Percentiles rank a stretch among this genome's conserved stretches.
phyloP scores from a whole-genome alignment of 1,140 invertebrate species.

The Cardiocondyla obscurior region DNA sequence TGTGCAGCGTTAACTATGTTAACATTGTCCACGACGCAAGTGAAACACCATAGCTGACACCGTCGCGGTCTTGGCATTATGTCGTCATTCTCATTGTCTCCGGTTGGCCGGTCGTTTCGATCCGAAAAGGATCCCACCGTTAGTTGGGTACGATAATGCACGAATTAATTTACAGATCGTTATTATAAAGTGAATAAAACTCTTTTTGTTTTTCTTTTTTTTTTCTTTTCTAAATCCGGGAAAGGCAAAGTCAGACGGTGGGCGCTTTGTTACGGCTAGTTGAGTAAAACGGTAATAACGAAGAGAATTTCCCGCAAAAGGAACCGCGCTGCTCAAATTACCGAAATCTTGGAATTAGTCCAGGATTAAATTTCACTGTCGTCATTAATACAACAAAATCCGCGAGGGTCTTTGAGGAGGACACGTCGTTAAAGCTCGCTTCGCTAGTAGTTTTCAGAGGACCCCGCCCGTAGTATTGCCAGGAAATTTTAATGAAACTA shows the following conservation, averaged over 20 bases:
- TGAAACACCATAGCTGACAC: not conserved
- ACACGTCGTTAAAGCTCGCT: conserved; percentile 1
- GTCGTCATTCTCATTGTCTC: conserved; percentile 8
- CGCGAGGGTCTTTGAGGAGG: conserved; percentile 24
- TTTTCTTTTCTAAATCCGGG: no score
- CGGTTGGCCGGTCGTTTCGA: not conserved
- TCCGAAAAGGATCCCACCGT: not conserved
- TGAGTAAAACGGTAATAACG: no score
- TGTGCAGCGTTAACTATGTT: conserved; percentile 13
- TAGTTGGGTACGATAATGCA: conserved; percentile 21
- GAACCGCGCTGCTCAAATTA: no score
- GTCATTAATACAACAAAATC: conserved; percentile 28
- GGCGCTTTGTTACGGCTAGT: no score
- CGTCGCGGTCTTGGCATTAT: conserved; percentile 4
- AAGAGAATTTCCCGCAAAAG: no score
- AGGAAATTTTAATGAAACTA: conserved; percentile 50
- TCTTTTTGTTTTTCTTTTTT: no score
- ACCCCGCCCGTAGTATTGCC: not conserved
- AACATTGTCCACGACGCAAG: not conserved
- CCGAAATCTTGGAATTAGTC: conserved; percentile 12
- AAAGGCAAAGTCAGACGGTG: no score
- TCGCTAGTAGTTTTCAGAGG: not conserved
- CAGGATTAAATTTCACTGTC: conserved; percentile 7
- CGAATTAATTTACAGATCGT: conserved; percentile 35
- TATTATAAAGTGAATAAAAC: no score